Evolutionary conservation across 2,888 invertebrate species (phyloP).

Genomic region (Chalcosyrphus nemorum): DNA sequence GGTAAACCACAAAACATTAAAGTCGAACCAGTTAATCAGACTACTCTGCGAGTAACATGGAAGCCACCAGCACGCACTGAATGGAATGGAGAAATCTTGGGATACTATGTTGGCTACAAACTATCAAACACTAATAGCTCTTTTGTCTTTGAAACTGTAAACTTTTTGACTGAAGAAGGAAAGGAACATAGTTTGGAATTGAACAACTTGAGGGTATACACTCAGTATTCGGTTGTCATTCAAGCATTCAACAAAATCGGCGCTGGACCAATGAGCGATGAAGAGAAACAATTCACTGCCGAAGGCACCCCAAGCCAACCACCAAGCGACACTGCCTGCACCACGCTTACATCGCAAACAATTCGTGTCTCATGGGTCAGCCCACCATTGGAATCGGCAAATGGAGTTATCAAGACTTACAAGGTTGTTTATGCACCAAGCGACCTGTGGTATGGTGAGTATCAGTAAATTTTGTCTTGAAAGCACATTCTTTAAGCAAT

Average conservation of each 20-base stretch:
- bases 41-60: conserved; percentile 93
- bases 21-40: conserved; percentile 94
- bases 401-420: conserved; percentile 97
- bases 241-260: conserved; percentile 98
- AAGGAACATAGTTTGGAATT: conserved; percentile 94
- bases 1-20: conserved; percentile 92
- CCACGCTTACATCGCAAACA: conserved; percentile 95
- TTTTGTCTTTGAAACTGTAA: conserved; percentile 94
- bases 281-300: conserved; percentile 95
- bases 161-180: conserved; percentile 94
- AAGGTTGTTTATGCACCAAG: conserved; percentile 96
- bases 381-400: conserved; percentile 94
- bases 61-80: conserved; percentile 94
- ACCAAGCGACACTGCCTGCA: conserved; percentile 95
- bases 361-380: conserved; percentile 97
- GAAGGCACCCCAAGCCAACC: conserved; percentile 97
- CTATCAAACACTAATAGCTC: conserved; percentile 92
- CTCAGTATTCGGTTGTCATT: conserved; percentile 97
- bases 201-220: conserved; percentile 93
- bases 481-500: background rate
- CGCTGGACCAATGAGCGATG: conserved; percentile 94
- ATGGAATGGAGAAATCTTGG: conserved; percentile 96
- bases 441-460: conserved; percentile 95
- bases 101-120: conserved; percentile 95
- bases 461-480: too few species aligned